Conservation (phyloP, 2,113 vertebrate species). For the Panthera leo region DNA sequence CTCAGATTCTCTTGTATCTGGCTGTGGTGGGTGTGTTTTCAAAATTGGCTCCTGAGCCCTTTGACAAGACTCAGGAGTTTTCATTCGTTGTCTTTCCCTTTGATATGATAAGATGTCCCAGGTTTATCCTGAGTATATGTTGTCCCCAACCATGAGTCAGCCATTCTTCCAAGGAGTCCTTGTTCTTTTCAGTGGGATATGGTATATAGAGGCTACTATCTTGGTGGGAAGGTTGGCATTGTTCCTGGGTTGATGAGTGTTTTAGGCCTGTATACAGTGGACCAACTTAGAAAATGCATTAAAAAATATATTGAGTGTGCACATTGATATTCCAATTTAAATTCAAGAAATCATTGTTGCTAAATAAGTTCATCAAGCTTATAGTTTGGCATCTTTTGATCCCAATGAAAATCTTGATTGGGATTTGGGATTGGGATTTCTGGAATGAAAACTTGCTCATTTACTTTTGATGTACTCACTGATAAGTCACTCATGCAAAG, state of each 20-base stretch:
- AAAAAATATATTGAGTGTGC: neutral
- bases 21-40: neutral
- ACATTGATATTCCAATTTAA: neutral
- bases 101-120: neutral
- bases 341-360: neutral
- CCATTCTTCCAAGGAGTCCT: neutral
- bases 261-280: neutral
- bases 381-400: neutral
- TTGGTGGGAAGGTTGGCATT: neutral
- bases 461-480: neutral
- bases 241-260: neutral
- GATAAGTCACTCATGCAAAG: neutral
- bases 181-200: neutral
- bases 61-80: neutral
- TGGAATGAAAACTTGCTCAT: neutral
- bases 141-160: neutral
- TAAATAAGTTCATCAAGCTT: neutral
- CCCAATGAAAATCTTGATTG: neutral
- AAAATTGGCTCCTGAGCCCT: neutral
- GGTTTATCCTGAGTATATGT: neutral
- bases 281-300: neutral
- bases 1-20: neutral
- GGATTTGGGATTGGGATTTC: too few relatives aligned
- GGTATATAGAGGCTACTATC: neutral
- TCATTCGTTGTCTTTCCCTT: neutral